Percentiles rank a stretch among this genome's conserved stretches.
These are phyloP conservation scores for Amphipoea oculea DNA, from an alignment of 2,888 invertebrate genomes.

Conservation along the genomic window DNA sequence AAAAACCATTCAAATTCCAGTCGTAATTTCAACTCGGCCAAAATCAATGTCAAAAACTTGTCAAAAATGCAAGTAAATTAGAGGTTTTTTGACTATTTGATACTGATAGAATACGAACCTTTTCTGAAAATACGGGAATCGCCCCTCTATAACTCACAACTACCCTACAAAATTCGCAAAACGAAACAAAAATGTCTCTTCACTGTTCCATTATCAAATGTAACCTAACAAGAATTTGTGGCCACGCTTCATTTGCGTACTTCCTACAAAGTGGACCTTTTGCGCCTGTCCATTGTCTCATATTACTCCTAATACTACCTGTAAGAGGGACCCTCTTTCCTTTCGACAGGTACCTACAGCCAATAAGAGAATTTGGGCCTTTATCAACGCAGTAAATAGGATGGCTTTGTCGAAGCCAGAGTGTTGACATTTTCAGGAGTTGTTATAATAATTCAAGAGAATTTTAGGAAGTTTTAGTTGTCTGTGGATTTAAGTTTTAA, in stretches of 20 bases:
- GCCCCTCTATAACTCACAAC: not conserved
- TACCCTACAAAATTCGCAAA: no score
- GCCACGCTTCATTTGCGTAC: not conserved
- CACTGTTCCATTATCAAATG: no score
- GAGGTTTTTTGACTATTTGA: not conserved
- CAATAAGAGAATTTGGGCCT: constrained; percentile 63
- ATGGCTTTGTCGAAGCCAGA: constrained; percentile 42
- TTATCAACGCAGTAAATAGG: constrained; percentile 66
- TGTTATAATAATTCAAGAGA: constrained; percentile 35
- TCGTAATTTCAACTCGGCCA: not conserved
- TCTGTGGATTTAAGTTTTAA: not conserved
- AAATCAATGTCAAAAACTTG: not conserved
- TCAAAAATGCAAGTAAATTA: not conserved
- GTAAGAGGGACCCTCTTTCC: constrained; percentile 49
- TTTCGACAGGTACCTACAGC: constrained; percentile 51
- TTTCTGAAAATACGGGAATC: not conserved
- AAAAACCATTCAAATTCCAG: not conserved
- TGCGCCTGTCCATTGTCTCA: constrained; percentile 36
- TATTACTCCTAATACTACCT: constrained; percentile 42
- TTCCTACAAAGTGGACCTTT: constrained; percentile 36
- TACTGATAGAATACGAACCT: not conserved
- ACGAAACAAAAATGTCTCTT: no score
- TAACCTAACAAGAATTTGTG: not conserved
- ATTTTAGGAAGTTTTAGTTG: constrained; percentile 19
- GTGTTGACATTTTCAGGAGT: constrained; percentile 51